Evolutionary conservation across 2,797 vertebrate species (phyloP).

Genomic region (Pangasius larnaudii): DNA sequence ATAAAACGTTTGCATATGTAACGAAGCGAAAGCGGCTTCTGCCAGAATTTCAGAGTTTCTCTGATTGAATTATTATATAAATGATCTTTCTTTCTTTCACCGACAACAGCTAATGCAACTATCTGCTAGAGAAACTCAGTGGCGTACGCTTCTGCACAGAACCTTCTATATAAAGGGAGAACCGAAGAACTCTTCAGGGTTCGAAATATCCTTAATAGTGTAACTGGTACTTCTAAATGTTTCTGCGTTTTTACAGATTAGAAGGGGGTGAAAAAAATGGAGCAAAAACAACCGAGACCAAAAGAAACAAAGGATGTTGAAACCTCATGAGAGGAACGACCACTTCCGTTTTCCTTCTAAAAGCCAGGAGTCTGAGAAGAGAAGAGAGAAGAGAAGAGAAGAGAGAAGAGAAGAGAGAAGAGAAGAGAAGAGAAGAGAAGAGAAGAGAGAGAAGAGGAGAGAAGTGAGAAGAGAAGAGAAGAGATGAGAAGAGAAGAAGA

Average conservation of each 20-base stretch:
- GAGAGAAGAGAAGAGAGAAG: too few species aligned
- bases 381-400: too few species aligned
- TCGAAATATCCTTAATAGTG: background rate
- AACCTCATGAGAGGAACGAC: conserved; percentile 38
- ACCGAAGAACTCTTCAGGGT: background rate
- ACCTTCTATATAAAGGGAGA: background rate
- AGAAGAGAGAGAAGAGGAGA: too few species aligned
- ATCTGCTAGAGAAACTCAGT: background rate
- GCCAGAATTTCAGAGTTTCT: background rate
- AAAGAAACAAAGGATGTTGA: conserved; percentile 27
- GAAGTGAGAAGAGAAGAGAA: background rate
- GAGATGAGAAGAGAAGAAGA: background rate
- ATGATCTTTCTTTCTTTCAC: background rate
- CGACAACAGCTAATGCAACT: background rate
- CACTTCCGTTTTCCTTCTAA: conserved; percentile 40
- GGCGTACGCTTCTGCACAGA: background rate
- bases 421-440: background rate
- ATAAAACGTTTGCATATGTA: background rate
- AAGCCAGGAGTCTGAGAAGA: conserved; percentile 11
- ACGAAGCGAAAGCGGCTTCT: background rate
- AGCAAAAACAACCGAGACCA: conserved; percentile 32
- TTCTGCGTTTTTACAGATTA: background rate
- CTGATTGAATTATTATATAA: background rate
- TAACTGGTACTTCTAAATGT: background rate
- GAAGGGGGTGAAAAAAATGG: fast-evolving